phyloP scores from a whole-genome alignment of 2,113 vertebrate genomes.

The Entomyzon cyanotis region DNA sequence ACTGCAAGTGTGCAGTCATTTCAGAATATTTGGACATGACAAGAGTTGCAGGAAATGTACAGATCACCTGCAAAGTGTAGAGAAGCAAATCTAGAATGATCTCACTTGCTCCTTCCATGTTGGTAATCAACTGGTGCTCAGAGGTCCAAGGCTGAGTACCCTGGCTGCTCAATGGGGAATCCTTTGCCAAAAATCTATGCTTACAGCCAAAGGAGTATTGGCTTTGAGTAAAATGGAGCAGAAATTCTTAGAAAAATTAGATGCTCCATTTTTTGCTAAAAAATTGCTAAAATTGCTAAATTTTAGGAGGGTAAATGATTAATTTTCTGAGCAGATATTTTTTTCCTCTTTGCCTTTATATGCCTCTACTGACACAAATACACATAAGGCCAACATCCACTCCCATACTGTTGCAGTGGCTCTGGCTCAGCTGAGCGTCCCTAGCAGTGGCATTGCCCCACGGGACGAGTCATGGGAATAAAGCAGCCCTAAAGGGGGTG shows the following conservation, averaged over 20 bases:
- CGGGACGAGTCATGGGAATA: too few species aligned
- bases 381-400: neutral
- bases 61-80: neutral
- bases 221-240: neutral
- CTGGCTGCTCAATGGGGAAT: too few species aligned
- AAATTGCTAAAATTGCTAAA: neutral
- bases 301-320: neutral
- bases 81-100: neutral
- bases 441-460: too few species aligned
- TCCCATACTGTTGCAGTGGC: neutral
- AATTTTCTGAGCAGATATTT: neutral
- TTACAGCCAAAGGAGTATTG: neutral
- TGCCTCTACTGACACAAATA: neutral
- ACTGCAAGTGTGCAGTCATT: neutral
- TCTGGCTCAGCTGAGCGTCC: too few species aligned
- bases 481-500: too few species aligned
- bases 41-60: neutral
- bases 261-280: neutral
- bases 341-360: neutral
- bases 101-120: neutral
- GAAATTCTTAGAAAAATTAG: neutral
- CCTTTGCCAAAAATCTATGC: neutral
- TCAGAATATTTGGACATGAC: neutral
- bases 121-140: neutral
- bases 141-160: too few species aligned